Percentiles rank a stretch among this genome's conserved stretches.
phyloP scores from a whole-genome alignment of 2,888 invertebrate genomes.

The Tiphia femorata region DNA sequence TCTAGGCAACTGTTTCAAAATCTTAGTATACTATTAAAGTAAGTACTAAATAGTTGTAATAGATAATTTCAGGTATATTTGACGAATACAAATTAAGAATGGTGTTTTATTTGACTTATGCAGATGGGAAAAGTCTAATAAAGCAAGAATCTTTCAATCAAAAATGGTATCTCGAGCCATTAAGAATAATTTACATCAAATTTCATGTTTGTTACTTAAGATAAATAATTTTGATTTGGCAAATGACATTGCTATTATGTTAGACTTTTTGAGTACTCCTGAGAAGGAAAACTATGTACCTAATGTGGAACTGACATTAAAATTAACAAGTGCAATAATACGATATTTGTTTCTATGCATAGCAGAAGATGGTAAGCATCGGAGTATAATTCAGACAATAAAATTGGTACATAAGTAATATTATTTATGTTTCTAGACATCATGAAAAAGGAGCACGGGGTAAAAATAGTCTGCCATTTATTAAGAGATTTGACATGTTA shows the following conservation, averaged over 20 bases:
- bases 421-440: no score
- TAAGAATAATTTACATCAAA: conserved; percentile 68
- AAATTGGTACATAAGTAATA: not conserved
- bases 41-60: conserved; percentile 15
- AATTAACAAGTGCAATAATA: conserved; percentile 79
- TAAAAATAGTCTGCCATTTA: conserved; percentile 75
- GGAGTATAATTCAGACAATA: not conserved
- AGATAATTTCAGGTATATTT: not conserved
- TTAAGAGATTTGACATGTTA: conserved; percentile 77
- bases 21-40: conserved; percentile 68
- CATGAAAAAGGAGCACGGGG: conserved; percentile 75
- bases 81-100: not conserved
- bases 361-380: conserved; percentile 73
- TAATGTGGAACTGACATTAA: conserved; percentile 77
- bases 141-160: conserved; percentile 66
- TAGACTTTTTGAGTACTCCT: conserved; percentile 77
- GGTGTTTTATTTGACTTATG: conserved; percentile 21
- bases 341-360: conserved; percentile 84
- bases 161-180: conserved; percentile 69
- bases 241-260: conserved; percentile 74
- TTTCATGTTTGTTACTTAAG: conserved; percentile 67
- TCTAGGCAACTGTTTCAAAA: conserved; percentile 70
- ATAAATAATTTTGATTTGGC: conserved; percentile 63
- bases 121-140: conserved; percentile 77
- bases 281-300: conserved; percentile 73